Conservation (phyloP, 2,888 invertebrate species). For the Heliconius ethilla region DNA sequence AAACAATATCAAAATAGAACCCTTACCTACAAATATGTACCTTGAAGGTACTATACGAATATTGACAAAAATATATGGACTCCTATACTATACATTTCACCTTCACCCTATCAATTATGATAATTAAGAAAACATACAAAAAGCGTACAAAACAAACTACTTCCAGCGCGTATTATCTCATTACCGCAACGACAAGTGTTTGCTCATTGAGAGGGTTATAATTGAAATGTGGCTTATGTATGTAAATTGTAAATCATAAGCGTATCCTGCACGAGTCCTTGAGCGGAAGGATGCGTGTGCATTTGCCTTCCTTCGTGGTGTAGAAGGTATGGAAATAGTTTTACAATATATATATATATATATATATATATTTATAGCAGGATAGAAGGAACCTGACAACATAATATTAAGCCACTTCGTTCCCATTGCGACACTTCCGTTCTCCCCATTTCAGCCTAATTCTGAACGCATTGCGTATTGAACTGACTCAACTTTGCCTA, state of each 20-base stretch:
- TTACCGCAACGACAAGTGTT: conserved; percentile 7
- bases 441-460: too few relatives aligned
- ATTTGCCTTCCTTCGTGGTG: background rate
- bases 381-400: too few relatives aligned
- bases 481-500: too few relatives aligned
- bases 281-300: conserved; percentile 11
- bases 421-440: too few relatives aligned
- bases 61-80: too few relatives aligned
- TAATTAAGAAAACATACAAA: background rate
- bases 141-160: background rate
- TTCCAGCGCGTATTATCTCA: conserved; percentile 6
- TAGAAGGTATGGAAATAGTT: background rate
- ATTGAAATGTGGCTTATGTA: conserved; percentile 16
- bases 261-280: conserved; percentile 11
- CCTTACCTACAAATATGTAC: too few relatives aligned
- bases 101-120: background rate
- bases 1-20: too few relatives aligned
- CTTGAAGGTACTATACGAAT: too few relatives aligned
- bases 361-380: background rate
- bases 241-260: conserved; percentile 6
- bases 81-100: background rate
- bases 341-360: background rate
- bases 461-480: too few relatives aligned
- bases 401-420: too few relatives aligned
- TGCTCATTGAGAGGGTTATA: too few relatives aligned